Conservation (phyloP, 2,888 invertebrate genomes). For the Ormyrus thymus region DNA sequence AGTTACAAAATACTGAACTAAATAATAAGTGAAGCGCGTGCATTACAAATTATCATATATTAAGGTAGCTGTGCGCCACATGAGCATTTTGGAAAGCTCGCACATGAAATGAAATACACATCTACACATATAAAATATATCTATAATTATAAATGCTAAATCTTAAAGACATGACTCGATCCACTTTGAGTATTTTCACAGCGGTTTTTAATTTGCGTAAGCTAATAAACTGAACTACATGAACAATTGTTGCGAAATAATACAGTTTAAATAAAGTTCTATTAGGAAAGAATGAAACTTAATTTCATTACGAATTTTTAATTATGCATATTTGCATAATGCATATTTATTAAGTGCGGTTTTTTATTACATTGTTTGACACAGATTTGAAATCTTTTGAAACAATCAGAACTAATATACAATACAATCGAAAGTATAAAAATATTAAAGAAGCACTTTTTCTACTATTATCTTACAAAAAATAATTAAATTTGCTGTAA, state of each 20-base stretch:
- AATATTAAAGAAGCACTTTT: too few species aligned
- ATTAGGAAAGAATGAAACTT: too few species aligned
- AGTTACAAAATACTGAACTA: slow-evolving; percentile 10
- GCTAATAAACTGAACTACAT: background rate
- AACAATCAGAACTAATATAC: background rate
- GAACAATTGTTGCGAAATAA: background rate
- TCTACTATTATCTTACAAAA: background rate
- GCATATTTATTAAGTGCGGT: too few species aligned
- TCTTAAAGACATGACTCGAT: background rate
- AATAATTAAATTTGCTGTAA: slow-evolving; percentile 9
- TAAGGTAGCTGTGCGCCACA: background rate
- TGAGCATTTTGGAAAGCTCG: background rate
- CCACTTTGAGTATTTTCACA: slow-evolving; percentile 17
- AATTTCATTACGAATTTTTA: background rate
- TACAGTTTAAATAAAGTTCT: background rate
- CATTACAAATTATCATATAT: background rate
- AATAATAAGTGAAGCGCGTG: background rate
- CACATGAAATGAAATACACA: background rate
- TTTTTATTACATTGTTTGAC: too few species aligned
- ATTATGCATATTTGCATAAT: background rate
- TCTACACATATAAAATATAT: too few species aligned
- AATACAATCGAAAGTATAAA: too few species aligned
- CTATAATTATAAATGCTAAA: slow-evolving; percentile 2
- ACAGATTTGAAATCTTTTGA: background rate
- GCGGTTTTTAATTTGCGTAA: too few species aligned